Evolutionary conservation across 2,888 invertebrate genomes (phyloP).

Genomic region (Scrobipalpa costella): DNA sequence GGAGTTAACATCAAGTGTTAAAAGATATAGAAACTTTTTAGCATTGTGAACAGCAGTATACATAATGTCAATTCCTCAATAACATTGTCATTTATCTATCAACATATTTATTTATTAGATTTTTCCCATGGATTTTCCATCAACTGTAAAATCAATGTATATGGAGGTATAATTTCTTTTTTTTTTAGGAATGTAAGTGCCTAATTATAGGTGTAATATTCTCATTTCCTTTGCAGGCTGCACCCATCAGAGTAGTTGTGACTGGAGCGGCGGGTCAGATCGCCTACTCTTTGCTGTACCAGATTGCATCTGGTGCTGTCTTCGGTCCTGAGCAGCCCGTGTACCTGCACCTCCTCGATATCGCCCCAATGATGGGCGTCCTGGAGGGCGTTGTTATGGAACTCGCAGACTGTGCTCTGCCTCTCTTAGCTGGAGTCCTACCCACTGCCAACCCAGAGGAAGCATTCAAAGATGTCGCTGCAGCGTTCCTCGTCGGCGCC

Average conservation of each 20-base stretch:
- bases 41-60: neutral
- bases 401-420: constrained; percentile 96
- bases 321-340: constrained; percentile 95
- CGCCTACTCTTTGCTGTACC: constrained; percentile 96
- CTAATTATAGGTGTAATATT: constrained; percentile 26
- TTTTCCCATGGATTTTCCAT: neutral
- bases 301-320: constrained; percentile 97
- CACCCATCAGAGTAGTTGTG: constrained; percentile 95
- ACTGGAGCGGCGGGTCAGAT: constrained; percentile 99
- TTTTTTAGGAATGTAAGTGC: neutral
- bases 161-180: neutral
- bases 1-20: neutral
- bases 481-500: constrained; percentile 97
- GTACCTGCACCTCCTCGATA: constrained; percentile 95
- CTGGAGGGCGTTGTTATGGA: constrained; percentile 99
- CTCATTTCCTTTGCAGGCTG: constrained; percentile 78
- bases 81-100: neutral
- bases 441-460: constrained; percentile 93
- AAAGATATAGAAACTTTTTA: neutral
- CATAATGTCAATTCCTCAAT: neutral
- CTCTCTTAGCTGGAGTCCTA: constrained; percentile 90
- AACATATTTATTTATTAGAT: neutral
- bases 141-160: neutral
- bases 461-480: constrained; percentile 97
- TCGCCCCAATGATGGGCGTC: constrained; percentile 97